Evolutionary conservation across 2,888 invertebrate species (phyloP), one percentile per base, ranked within the genome.

Genomic region (Arge pagana): DNA sequence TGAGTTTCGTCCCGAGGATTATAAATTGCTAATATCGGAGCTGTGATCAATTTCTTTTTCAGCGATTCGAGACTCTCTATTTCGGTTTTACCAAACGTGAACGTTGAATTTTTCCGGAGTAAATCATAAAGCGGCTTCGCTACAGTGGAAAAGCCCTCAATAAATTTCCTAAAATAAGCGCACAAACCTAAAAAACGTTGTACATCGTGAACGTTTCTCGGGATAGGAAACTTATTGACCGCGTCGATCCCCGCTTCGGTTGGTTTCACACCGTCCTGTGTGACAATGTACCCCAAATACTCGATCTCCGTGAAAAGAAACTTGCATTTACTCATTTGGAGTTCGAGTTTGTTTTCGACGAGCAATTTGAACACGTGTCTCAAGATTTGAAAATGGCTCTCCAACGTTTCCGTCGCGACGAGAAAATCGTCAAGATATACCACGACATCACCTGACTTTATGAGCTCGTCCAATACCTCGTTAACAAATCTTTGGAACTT

Each of bases 1-100:
- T 72, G 66, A n/a, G 69, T 72, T 36, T 61, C 59, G 16, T 53
- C 50, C 8, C 45, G 37, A 0, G 67, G 66, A 26, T 64, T 59
- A 54, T 66, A 76, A 13, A 71, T 53, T 4, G 55, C 15, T 18
- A 52, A 26, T 3, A 52, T 18, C 1, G 48, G 52, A 8, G 21
- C 16, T 23, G 23, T 16, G 8, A 21, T 19, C 15, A 52, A 10
- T 3, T 21, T 40, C 10, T 3, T 10, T 16, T 37, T 33, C 1
- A 50, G 23, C 7, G 8, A 19, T 19, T 48, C 11, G 39, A 52
- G 50, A 13, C 30, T 26, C 3, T 23, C 13, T 10, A 18, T 13
- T 18, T 52, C 48, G 8, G 19, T 13, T 8, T 36, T 8, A 11
- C 48, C 48, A 21, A 52, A 52, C 3, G 19, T 3, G 19, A 52